Evolutionary conservation across 2,888 invertebrate species (phyloP), one percentile per base, ranked within the genome.

Genomic region (Tholera decimalis): DNA sequence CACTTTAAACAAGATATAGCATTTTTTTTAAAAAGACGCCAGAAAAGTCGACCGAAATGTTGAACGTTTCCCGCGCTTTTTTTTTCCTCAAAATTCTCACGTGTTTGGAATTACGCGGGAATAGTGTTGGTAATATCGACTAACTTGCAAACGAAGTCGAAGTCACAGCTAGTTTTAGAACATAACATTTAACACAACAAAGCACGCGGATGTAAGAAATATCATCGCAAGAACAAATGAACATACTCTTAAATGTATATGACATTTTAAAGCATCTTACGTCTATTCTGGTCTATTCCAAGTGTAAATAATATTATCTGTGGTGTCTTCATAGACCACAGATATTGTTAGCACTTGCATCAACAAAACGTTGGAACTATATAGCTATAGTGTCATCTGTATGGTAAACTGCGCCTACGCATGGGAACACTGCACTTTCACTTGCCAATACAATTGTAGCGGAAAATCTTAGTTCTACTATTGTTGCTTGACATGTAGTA

Each of bases 381-480:
- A 26, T 7, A 26, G 4, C 18, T 46, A 28, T n/a, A 26, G 41
- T 60, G 18, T 24, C 35, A 22, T 4, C 30, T 41, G 35, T 43
- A 37, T 54, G 33, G 37, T 35, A 49, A 33, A 56, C 39, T 49
- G 65, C 22, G 30, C 11, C 20, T 68, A 63, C 44, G 41, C 69
- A 75, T 79, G 73, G 79, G 75, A 79, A 76, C 47, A 50, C 1
- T 30, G 8, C 28, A 63, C 76, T 79, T 71, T 79, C 80, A 65
- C 77, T 61, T 20, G 18, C 1, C 35, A 33, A 24, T 11, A 50
- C 65, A 58, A 73, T 58, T 26, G 62, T 64, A 44, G 67, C 22
- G 59, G 51, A 56, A 68, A 51, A 64, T 64, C 20, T 47, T 49
- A 5, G 20, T 22, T 39, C 6, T 4, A 30, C 58, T 56, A 60